Evolutionary conservation across 1,140 invertebrate genomes (phyloP), one percentile per base, ranked within the genome.

Genomic region (Ceratosolen solmsi): DNA sequence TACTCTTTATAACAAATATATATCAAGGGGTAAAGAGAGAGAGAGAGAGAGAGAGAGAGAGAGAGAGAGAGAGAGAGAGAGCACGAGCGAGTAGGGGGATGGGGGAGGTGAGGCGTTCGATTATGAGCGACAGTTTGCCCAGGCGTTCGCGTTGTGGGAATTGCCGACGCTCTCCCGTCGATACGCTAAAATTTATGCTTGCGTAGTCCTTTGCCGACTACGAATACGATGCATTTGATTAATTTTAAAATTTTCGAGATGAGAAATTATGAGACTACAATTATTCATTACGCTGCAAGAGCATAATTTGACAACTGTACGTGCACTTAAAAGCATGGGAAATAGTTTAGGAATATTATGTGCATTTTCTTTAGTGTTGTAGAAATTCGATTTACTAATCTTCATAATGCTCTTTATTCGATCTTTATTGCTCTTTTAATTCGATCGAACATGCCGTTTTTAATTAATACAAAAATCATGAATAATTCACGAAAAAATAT

Each of bases 231-330:
- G 76, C 75, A 74, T 83, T 83, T 79, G 76, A 83, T 83, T 83
- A 74, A 83, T 83, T 79, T 79, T 74, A 63, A 83, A 75, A 79
- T 77, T 71, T 77, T 15, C 33, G 51, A 22, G 51, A 36, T 38
- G 49, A 81, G 68, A 60, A 25, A 60, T 58, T 17, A 54, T 22
- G 17, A 20, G 11, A 7, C 27, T n/a, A n/a, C n/a, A n/a, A n/a
- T n/a, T n/a, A n/a, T n/a, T n/a, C n/a, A n/a, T n/a, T n/a, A n/a
- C n/a, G n/a, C n/a, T n/a, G n/a, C n/a, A n/a, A n/a, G n/a, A n/a
- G n/a, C n/a, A n/a, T n/a, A n/a, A n/a, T n/a, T n/a, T n/a, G n/a
- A n/a, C n/a, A n/a, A n/a, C n/a, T n/a, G n/a, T n/a, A n/a, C n/a
- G n/a, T n/a, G n/a, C n/a, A n/a, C n/a, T n/a, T n/a, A n/a, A n/a